phyloP scores from a whole-genome alignment of 2,113 vertebrate genomes.

The Hassar affinis region DNA sequence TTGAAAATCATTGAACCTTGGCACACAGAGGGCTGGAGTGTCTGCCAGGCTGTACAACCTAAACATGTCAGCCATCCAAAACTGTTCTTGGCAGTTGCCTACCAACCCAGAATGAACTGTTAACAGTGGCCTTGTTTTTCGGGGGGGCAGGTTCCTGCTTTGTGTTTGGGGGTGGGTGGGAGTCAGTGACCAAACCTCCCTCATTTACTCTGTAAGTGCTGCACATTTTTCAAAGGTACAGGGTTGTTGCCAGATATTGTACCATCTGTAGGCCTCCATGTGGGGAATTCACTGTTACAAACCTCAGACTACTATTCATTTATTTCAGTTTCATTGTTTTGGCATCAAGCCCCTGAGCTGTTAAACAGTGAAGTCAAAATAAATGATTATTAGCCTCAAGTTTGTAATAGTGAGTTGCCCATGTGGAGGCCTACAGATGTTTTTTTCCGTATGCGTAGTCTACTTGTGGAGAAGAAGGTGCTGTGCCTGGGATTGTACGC shows the following conservation, averaged over 20 bases:
- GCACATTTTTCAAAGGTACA: not conserved
- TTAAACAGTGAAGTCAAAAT: slow-evolving; percentile 7
- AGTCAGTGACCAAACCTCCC: not conserved
- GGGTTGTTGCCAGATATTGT: not conserved
- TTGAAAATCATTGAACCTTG: slow-evolving; percentile 52
- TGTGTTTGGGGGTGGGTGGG: not conserved
- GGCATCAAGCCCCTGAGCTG: not conserved
- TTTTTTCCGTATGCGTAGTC: not conserved
- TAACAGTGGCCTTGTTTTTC: slow-evolving; percentile 48
- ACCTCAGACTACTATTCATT: not conserved
- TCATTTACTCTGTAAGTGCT: slow-evolving; percentile 35
- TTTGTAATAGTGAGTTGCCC: not conserved
- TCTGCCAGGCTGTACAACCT: slow-evolving; percentile 52
- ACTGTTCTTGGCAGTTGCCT: slow-evolving; percentile 45
- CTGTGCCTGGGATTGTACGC: not conserved
- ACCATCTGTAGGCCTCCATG: not conserved
- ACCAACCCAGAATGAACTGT: slow-evolving; percentile 37
- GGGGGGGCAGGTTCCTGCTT: slow-evolving; percentile 7
- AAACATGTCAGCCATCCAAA: slow-evolving; percentile 49
- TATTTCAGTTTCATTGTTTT: not conserved
- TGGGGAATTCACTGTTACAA: not conserved
- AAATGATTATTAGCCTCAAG: slow-evolving; percentile 4
- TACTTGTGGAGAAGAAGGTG: not conserved
- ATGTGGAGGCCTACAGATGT: not conserved
- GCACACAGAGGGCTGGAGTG: slow-evolving; percentile 32